Conservation (phyloP, 1,140 invertebrate species). For the Hyposmocoma kahamanoa region DNA sequence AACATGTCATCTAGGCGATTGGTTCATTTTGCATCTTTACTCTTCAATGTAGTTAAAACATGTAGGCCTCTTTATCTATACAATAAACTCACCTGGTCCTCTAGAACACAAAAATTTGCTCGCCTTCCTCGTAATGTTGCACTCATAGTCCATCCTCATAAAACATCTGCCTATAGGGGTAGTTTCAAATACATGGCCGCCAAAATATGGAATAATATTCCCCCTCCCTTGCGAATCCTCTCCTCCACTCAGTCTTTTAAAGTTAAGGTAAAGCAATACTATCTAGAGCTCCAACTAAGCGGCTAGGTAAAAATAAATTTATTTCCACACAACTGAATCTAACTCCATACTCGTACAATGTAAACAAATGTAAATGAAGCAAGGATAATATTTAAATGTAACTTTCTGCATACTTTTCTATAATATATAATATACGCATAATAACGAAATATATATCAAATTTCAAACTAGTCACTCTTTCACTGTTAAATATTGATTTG, state of each 20-base stretch:
- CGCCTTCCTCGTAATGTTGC: not conserved
- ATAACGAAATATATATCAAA: too few species aligned
- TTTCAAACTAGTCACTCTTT: too few species aligned
- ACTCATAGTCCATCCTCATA: not conserved
- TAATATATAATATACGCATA: too few species aligned
- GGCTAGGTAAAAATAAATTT: too few species aligned
- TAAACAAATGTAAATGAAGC: too few species aligned
- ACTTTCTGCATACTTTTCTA: too few species aligned
- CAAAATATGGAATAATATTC: constrained; percentile 1
- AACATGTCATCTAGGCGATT: not conserved
- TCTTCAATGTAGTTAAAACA: not conserved
- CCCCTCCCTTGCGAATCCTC: not conserved
- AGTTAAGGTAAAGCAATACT: not conserved
- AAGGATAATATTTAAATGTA: too few species aligned
- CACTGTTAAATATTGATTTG: too few species aligned
- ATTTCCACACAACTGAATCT: too few species aligned
- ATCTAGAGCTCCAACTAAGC: not conserved
- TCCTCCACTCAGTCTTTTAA: not conserved
- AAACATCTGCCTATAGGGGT: not conserved
- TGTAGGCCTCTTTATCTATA: not conserved
- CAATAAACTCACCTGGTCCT: not conserved
- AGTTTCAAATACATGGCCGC: not conserved
- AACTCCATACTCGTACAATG: too few species aligned
- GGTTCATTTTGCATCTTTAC: not conserved
- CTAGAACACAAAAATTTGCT: too few species aligned